Conservation (phyloP, 1,140 invertebrate species). For the Nomia melanderi region DNA sequence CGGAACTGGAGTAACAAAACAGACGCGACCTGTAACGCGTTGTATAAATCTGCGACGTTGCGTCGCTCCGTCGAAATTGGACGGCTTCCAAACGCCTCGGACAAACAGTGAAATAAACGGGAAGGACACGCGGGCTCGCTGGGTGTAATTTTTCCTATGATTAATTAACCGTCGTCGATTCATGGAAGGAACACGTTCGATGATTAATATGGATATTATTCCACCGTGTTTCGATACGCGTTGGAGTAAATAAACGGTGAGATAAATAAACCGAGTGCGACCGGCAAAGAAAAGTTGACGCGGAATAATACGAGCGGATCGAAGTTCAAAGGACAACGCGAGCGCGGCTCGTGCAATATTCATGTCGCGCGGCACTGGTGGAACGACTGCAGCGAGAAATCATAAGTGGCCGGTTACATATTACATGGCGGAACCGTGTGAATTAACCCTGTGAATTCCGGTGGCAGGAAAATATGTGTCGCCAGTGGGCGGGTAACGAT, state of each 20-base stretch:
- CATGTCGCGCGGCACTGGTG: not conserved
- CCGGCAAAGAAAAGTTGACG: too few species aligned
- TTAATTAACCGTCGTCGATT: too few species aligned
- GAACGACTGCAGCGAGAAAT: not conserved
- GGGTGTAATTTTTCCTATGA: too few species aligned
- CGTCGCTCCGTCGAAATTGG: slow-evolving; percentile 27
- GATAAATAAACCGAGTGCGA: too few species aligned
- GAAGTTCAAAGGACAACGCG: not conserved
- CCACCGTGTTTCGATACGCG: too few species aligned
- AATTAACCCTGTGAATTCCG: slow-evolving; percentile 30
- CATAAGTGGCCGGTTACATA: not conserved
- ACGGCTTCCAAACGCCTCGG: slow-evolving; percentile 22
- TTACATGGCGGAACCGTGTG: not conserved
- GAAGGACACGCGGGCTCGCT: not conserved
- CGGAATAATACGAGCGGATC: not conserved
- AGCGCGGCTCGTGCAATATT: not conserved
- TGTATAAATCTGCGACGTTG: slow-evolving; percentile 34
- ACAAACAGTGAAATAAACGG: slow-evolving; percentile 31
- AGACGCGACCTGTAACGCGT: slow-evolving; percentile 18
- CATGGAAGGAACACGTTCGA: too few species aligned
- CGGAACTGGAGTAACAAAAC: slow-evolving; percentile 24
- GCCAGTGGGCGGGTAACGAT: not conserved
- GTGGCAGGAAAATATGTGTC: slow-evolving; percentile 10
- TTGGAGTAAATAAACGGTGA: too few species aligned
- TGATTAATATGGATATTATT: too few species aligned